Evolutionary conservation across 1,140 invertebrate species (phyloP).

Genomic region (Melanaphis sacchari): DNA sequence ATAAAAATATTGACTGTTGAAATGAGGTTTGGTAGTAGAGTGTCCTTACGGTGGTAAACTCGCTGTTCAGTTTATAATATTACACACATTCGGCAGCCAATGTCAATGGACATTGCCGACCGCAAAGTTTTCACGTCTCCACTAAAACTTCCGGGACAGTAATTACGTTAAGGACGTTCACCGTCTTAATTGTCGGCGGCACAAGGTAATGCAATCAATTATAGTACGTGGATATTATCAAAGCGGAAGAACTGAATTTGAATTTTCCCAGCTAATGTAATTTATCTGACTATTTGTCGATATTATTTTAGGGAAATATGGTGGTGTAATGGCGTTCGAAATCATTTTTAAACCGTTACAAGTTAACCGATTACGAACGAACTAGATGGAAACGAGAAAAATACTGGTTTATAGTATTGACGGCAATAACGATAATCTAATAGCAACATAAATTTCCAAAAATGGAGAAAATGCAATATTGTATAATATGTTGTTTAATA

Average conservation of each 20-base stretch:
- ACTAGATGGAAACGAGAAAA: not conserved
- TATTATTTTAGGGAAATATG: not conserved
- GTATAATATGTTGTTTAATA: not conserved
- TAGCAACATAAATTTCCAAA: constrained; percentile 15
- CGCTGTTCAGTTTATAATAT: constrained; percentile 19
- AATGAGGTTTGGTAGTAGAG: not conserved
- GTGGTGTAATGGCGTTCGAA: not conserved
- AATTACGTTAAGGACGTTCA: constrained; percentile 39
- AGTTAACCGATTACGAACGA: not conserved
- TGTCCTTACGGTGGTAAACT: not conserved
- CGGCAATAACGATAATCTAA: not conserved
- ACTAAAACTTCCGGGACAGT: constrained; percentile 33
- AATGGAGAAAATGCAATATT: not conserved
- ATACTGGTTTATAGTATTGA: not conserved
- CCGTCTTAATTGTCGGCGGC: constrained; percentile 1
- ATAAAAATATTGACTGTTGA: not conserved
- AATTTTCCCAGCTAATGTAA: not conserved
- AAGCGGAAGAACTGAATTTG: not conserved
- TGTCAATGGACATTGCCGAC: not conserved
- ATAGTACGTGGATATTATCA: constrained; percentile 13
- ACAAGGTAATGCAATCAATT: constrained; percentile 35
- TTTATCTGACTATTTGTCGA: not conserved
- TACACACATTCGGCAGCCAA: not conserved
- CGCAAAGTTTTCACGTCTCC: constrained; percentile 22
- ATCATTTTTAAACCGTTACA: not conserved